Percentiles rank a stretch among this genome's conserved stretches.
phyloP scores from a whole-genome alignment of 2,888 invertebrate genomes.

The Drosophila merina region DNA sequence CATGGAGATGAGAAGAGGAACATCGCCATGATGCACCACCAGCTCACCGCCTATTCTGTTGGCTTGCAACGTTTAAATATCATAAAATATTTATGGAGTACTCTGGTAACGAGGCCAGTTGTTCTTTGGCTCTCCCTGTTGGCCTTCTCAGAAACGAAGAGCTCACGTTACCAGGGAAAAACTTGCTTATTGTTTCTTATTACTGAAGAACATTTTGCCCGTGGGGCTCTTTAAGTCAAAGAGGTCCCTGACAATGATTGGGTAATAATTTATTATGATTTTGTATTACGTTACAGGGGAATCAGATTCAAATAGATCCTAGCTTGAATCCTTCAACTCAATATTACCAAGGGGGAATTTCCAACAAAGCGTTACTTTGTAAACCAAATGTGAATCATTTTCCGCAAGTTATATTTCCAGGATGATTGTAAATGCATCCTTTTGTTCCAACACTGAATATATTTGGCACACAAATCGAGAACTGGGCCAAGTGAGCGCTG shows the following conservation, averaged over 20 bases:
- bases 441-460: slow-evolving; percentile 18
- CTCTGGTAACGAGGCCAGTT: slow-evolving; percentile 19
- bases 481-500: slow-evolving; percentile 35
- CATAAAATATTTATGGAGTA: slow-evolving; percentile 55
- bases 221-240: not conserved
- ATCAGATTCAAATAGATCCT: not conserved
- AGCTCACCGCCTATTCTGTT: slow-evolving; percentile 20
- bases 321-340: not conserved
- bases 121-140: slow-evolving; percentile 17
- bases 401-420: not conserved
- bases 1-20: not conserved
- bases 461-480: slow-evolving; percentile 18
- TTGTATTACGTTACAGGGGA: not conserved
- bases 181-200: not conserved
- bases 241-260: not conserved
- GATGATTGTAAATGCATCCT: not conserved
- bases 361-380: not conserved
- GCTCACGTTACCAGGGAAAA: slow-evolving; percentile 16
- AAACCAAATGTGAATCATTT: not conserved
- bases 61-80: slow-evolving; percentile 39
- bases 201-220: not conserved
- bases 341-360: not conserved
- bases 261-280: slow-evolving; percentile 2
- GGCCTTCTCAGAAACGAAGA: slow-evolving; percentile 21
- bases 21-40: not conserved